phyloP scores from a whole-genome alignment of 35 echinoderm and acorn worm genomes.

The Diadema setosum region DNA sequence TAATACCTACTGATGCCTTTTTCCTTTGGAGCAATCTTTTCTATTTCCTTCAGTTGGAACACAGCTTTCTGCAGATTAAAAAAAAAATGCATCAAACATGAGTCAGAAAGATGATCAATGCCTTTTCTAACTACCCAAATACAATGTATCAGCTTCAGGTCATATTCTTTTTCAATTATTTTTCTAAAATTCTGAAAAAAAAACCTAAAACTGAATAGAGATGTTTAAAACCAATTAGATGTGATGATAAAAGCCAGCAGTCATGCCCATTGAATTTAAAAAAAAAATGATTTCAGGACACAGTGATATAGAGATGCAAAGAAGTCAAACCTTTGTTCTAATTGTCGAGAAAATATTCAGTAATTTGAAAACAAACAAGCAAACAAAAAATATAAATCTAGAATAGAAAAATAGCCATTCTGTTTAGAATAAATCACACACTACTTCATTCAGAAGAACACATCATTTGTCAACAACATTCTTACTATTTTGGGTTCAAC shows the following conservation, averaged over 20 bases:
- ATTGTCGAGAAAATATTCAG: too few relatives aligned
- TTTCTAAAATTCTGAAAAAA: not conserved
- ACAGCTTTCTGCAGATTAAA: conserved; percentile 75
- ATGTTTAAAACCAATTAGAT: not conserved
- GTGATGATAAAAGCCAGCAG: not conserved
- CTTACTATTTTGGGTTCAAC: too few relatives aligned
- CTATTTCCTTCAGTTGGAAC: conserved; percentile 95
- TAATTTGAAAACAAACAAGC: too few relatives aligned
- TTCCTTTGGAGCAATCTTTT: conserved; percentile 93
- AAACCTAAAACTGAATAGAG: not conserved
- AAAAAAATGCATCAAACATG: not conserved
- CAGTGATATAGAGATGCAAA: too few relatives aligned
- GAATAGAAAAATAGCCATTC: too few relatives aligned
- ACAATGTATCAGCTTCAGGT: not conserved
- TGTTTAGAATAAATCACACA: too few relatives aligned
- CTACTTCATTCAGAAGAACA: too few relatives aligned
- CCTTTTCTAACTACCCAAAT: not conserved
- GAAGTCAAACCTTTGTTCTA: too few relatives aligned
- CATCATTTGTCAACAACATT: too few relatives aligned
- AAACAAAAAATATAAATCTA: too few relatives aligned
- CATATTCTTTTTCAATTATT: not conserved
- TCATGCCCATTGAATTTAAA: too few relatives aligned
- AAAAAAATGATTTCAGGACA: too few relatives aligned
- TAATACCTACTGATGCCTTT: conserved; percentile 95
- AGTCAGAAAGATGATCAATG: not conserved